A percentile compares a stretch with the other conserved stretches of the same genome.
These are phyloP conservation scores for Lampris megalopsis DNA, from an alignment of 2,113 vertebrate genomes.

Conservation along the genomic window DNA sequence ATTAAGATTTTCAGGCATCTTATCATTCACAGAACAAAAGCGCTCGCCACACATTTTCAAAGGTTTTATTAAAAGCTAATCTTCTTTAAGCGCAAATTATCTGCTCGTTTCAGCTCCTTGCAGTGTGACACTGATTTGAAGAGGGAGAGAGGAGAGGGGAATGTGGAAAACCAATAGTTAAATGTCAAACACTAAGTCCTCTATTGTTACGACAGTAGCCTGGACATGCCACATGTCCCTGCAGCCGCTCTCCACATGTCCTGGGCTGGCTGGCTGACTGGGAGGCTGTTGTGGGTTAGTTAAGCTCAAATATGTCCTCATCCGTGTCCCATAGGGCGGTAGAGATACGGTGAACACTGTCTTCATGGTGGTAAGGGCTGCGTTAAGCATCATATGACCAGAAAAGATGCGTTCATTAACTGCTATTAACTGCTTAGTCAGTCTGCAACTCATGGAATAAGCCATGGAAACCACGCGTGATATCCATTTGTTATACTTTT, in stretches of 20 bases:
- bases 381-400: slow-evolving; percentile 11
- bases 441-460: too few relatives aligned
- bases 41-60: slow-evolving; percentile 53
- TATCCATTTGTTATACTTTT: too few relatives aligned
- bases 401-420: slow-evolving; percentile 9
- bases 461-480: too few relatives aligned
- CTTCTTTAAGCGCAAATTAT: slow-evolving; percentile 73
- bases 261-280: background rate
- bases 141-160: slow-evolving; percentile 1
- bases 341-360: background rate
- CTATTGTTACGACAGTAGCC: slow-evolving; percentile 33
- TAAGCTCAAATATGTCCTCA: slow-evolving; percentile 19
- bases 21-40: slow-evolving; percentile 51
- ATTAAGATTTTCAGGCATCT: slow-evolving; percentile 36
- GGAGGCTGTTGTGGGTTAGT: slow-evolving; percentile 13
- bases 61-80: slow-evolving; percentile 63
- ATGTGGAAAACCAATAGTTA: slow-evolving; percentile 38
- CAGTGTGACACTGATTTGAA: slow-evolving; percentile 42
- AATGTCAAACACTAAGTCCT: slow-evolving; percentile 69
- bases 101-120: slow-evolving; percentile 54
- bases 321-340: too few relatives aligned
- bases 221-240: slow-evolving; percentile 22
- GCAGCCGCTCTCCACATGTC: slow-evolving; percentile 39
- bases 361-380: background rate
- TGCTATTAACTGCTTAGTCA: too few relatives aligned